Evolutionary conservation across 2,888 invertebrate species (phyloP), one percentile per base, ranked within the genome.

Genomic region (Cataglyphis rosenhaueri): DNA sequence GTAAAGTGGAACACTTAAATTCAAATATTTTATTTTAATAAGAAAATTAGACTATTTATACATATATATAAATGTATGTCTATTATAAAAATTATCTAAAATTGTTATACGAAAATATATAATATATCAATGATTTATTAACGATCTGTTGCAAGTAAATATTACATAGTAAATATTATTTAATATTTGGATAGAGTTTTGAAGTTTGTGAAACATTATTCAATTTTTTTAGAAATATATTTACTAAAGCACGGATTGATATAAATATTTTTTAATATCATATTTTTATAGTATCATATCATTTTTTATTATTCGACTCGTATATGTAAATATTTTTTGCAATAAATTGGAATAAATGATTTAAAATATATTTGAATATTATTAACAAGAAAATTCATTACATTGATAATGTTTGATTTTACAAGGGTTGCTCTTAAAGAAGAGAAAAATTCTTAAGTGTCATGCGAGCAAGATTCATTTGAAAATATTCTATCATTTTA

Each of bases 391-490:
- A 8, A 76, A 38, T 55, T 25, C n/a, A 29, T 76, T 38, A 29
- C 29, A 29, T 55, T 38, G 75, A 76, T 76, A 55, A 65, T 55
- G 29, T 65, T 38, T 12, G 52, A 76, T 65, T 76, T 62, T 2
- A 35, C 65, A 25, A n/a, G 52, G 65, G 55, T 38, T 41, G 21
- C 29, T 66, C 5, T 38, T 52, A 25, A 66, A 21, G 29, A 38
- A 76, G 65, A 65, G 52, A 55, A 75, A 76, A 76, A 41, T 64
- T 8, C 15, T 55, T 66, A 76, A 76, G 21, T 68, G 66, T n/a
- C 29, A 66, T 57, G n/a, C 55, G 55, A 18, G 21, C 21, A 38
- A 41, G 55, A 76, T 55, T 55, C 25, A 41, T 21, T 66, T n/a
- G n/a, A 35, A 76, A 55, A 76, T 76, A 57, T 10, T 66, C 15